Conservation (phyloP, 1,140 invertebrate species). For the Hyposmocoma kahamanoa region DNA sequence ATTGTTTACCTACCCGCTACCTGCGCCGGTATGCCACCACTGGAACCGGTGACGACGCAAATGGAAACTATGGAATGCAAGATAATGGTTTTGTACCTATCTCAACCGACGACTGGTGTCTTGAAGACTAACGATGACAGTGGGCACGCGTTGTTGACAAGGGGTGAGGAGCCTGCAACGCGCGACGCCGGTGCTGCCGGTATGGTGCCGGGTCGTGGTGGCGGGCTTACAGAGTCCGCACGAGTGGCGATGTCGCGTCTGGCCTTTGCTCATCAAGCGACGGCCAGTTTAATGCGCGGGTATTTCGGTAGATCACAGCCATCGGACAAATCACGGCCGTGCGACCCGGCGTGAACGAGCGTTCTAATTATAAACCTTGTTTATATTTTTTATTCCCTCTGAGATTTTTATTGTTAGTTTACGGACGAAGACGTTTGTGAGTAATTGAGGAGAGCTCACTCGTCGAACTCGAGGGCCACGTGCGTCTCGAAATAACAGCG, state of each 20-base stretch:
- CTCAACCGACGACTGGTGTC: too few species aligned
- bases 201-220: slow-evolving; percentile 38
- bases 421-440: slow-evolving; percentile 19
- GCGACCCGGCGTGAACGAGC: slow-evolving; percentile 65
- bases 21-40: background rate
- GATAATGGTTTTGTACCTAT: too few species aligned
- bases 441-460: slow-evolving; percentile 25
- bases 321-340: slow-evolving; percentile 70
- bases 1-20: background rate
- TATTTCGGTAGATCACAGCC: slow-evolving; percentile 70
- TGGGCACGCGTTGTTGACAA: too few species aligned
- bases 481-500: slow-evolving; percentile 46
- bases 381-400: slow-evolving; percentile 67
- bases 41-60: background rate
- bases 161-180: background rate
- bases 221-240: slow-evolving; percentile 35
- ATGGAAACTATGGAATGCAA: too few species aligned
- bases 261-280: background rate
- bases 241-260: slow-evolving; percentile 45
- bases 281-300: slow-evolving; percentile 51
- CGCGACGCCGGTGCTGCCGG: background rate
- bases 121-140: too few species aligned
- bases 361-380: slow-evolving; percentile 72
- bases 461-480: slow-evolving; percentile 49
- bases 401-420: slow-evolving; percentile 45